Percentiles rank a stretch among this genome's conserved stretches.
phyloP scores from a whole-genome alignment of 2,113 vertebrate species.

The Anser brachyrhynchus region DNA sequence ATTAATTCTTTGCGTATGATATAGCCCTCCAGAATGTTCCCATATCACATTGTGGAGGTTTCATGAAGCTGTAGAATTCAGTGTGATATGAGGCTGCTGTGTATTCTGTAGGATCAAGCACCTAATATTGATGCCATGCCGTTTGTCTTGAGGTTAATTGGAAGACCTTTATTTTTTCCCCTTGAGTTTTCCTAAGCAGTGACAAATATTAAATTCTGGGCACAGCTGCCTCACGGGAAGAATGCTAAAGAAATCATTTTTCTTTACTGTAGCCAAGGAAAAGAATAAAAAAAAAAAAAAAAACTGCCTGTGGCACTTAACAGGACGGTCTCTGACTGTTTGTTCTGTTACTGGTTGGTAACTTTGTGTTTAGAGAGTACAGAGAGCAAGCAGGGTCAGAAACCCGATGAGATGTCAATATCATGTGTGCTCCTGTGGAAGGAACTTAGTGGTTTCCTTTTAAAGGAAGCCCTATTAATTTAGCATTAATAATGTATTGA shows the following conservation, averaged over 20 bases:
- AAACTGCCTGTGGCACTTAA: neutral
- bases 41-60: neutral
- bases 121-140: neutral
- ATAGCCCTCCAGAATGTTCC: neutral
- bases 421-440: neutral
- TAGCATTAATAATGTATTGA: slow-evolving; percentile 58
- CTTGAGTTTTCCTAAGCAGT: neutral
- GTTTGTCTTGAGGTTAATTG: slow-evolving; percentile 8
- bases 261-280: neutral
- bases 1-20: neutral
- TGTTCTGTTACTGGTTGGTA: neutral
- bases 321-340: neutral
- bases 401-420: neutral
- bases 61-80: neutral
- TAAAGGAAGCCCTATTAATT: slow-evolving; percentile 61
- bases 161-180: neutral
- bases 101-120: neutral
- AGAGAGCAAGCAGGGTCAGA: neutral
- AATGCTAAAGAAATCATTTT: neutral
- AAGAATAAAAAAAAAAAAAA: neutral
- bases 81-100: neutral
- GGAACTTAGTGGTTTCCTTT: slow-evolving; percentile 57
- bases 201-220: neutral
- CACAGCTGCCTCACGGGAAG: neutral
- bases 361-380: neutral